Base-by-base conservation (phyloP, 1,140 invertebrate genomes). In the Ceratitis capitata region DNA sequence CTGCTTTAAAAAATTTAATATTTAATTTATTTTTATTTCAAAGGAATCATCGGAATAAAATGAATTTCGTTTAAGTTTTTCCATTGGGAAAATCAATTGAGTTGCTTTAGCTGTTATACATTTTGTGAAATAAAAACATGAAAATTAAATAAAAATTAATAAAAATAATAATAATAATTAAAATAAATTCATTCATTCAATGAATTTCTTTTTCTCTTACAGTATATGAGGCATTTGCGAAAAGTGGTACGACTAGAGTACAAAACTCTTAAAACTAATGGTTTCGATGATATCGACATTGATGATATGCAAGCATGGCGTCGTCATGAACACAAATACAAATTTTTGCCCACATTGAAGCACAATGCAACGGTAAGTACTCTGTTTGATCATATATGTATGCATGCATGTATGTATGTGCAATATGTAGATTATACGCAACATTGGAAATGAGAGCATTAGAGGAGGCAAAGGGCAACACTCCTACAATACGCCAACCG, bases 341-440 rank as follows among this genome's bases (percentile, higher is more conserved):
- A 87, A 82, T 91, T 91, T 87, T 87, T 91, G 87, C 89, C 89
- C 26, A 89, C 89, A 86, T 88, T 91, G 86, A 90, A 88, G 87
- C 87, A 83, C 26, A 84, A 86, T 64, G 14, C 61, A 32, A 42
- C n/a, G 12, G 85, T 86, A 86, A 86, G 83, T 82, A 49, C 32
- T 29, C n/a, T 23, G 35, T 49, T 49, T 14, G 1, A 7, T 53
- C 5, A 23, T 56, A 56, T 7, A 56, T 56, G 29, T 23, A 45
- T 23, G 56, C 10, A 26, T 26, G n/a, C 56, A 23, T 4, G 51
- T 58, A 53, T n/a, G 1, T 6, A n/a, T n/a, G 0, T 19, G 2
- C 49, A 5, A 16, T 14, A 23, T 6, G 23, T n/a, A 56, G 19
- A n/a, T 23, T n/a, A 56, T 7, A 56, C 9, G 51, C 19, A 47